These are phyloP conservation scores for Uria lomvia DNA, from an alignment of 2,113 vertebrate species.

Conservation along the genomic window DNA sequence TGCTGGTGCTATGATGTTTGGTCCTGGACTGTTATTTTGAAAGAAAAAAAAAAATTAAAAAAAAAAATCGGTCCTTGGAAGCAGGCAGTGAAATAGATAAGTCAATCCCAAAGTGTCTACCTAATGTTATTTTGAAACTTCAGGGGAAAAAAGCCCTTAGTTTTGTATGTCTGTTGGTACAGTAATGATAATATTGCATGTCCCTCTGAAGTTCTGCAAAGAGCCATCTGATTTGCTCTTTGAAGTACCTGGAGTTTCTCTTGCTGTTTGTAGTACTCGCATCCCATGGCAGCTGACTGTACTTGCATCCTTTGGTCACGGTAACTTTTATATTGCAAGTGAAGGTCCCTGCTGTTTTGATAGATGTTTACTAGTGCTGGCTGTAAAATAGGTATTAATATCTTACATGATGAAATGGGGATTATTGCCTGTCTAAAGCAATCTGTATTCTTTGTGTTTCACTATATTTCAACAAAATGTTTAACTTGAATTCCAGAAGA, in stretches of 20 bases:
- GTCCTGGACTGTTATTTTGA: not conserved
- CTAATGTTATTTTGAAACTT: not conserved
- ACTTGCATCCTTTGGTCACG: not conserved
- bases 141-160: not conserved
- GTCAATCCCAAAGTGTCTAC: not conserved
- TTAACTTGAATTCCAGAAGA: not conserved
- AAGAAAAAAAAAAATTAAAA: not conserved
- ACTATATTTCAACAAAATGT: not conserved
- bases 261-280: not conserved
- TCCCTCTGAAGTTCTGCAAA: not conserved
- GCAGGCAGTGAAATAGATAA: not conserved
- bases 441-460: not conserved
- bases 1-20: not conserved
- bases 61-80: not conserved
- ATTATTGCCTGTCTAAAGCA: not conserved
- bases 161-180: not conserved
- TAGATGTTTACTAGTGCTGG: not conserved
- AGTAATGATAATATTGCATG: not conserved
- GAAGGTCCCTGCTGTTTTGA: not conserved
- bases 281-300: not conserved
- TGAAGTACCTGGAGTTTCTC: not conserved
- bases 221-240: not conserved
- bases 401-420: not conserved
- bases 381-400: not conserved
- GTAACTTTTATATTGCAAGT: not conserved